Conservation (phyloP, 2,888 invertebrate genomes). For the Dasypolia templi region DNA sequence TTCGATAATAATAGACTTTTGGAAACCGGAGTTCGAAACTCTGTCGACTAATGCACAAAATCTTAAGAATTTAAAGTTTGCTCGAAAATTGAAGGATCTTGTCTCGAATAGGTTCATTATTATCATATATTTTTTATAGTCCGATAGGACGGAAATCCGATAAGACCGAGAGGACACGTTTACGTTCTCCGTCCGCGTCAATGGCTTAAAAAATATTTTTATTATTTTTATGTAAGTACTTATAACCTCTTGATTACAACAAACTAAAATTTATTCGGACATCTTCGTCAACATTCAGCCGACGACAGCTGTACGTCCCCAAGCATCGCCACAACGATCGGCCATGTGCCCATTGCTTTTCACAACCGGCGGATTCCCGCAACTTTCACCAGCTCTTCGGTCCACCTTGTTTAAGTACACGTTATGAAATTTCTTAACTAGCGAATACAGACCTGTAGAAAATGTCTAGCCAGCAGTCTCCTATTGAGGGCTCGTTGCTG, state of each 20-base stretch:
- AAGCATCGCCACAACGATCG: neutral
- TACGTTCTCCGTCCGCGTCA: neutral
- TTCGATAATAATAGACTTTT: no score
- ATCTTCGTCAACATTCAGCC: neutral
- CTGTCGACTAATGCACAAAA: no score
- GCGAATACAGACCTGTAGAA: constrained; percentile 91
- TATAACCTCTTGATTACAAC: neutral
- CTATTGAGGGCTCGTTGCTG: constrained; percentile 94
- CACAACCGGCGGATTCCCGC: neutral
- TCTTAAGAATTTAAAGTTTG: no score
- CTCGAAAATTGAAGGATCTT: no score
- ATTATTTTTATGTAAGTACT: no score
- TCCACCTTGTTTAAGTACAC: neutral
- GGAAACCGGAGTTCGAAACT: no score
- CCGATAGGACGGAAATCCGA: neutral
- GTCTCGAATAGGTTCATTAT: no score
- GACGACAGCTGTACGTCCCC: neutral
- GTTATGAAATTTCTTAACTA: neutral
- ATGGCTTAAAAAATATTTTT: no score
- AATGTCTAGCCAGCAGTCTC: constrained; percentile 96
- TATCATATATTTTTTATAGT: no score
- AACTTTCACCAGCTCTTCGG: neutral
- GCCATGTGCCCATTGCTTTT: neutral
- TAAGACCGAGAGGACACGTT: neutral
- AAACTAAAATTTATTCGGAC: neutral